Evolutionary conservation across 2,113 vertebrate genomes (phyloP), one percentile per base, ranked within the genome.

Genomic region (Sterrhoptilus dennistouni): DNA sequence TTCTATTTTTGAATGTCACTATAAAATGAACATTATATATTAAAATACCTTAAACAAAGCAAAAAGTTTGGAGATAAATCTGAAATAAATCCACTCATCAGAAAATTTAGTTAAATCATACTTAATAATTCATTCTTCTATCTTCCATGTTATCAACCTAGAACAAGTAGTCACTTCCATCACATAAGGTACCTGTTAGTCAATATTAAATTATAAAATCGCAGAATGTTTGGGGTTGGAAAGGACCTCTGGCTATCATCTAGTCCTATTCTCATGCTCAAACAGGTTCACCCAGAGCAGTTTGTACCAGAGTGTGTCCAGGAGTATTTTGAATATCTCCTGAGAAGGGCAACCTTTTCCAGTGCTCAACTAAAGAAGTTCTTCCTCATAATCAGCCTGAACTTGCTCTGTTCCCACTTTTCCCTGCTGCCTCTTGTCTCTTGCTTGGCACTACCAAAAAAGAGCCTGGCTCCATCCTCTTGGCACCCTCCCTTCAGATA

Each of bases 101-200:
- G 40, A 82, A 95, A 56, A 60, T 77, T 47, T 36, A 65, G 1
- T 35, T 65, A 57, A 92, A 65, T 13, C 6, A 8, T 56, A 64
- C 11, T 38, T 65, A 61, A 65, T 45, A 23, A 9, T 44, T 93
- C 11, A 33, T 65, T 82, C 23, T 85, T 27, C 11, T 57, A 4
- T 82, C 23, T 85, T 24, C 12, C 54, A 4, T 2, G 2, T 68
- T 76, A 35, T 11, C 5, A 59, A 65, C 17, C 14, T 56, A 24
- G 29, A 85, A 21, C 14, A 89, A 47, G 7, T 16, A 87, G 12
- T 31, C 31, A 49, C 16, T 90, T 74, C 36, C 60, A 56, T 13
- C 14, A 31, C 14, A 23, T 31, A 27, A 2, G 0, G 0, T 54
- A 71, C 17, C 13, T 45, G 8, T 8, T 91, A 65, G 57, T 47